Percentiles rank a stretch among this genome's conserved stretches.
Conservation (phyloP, 2,888 invertebrate genomes). For the Brenthis ino region DNA sequence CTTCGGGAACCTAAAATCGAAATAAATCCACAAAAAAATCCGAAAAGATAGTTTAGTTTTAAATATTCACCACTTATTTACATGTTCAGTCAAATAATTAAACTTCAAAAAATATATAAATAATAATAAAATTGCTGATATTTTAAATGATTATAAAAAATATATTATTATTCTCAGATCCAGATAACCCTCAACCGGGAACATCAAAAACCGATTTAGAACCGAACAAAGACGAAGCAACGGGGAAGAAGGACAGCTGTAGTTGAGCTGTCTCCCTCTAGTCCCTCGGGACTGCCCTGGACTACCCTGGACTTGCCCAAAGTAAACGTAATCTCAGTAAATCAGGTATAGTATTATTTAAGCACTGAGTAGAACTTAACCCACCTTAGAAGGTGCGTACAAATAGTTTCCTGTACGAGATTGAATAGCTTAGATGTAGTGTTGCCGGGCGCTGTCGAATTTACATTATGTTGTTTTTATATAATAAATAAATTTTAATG, state of each 20-base stretch:
- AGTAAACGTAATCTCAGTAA: conserved; percentile 74
- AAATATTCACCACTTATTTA: too few relatives aligned
- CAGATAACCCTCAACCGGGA: conserved; percentile 59
- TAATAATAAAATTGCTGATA: too few relatives aligned
- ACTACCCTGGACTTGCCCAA: conserved; percentile 66
- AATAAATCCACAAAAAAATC: too few relatives aligned
- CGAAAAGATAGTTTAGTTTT: too few relatives aligned
- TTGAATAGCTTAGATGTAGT: conserved; percentile 26
- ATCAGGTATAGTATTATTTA: conserved; percentile 68
- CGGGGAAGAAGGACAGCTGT: conserved; percentile 59
- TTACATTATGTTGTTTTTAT: conserved; percentile 21
- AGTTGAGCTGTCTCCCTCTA: conserved; percentile 68
- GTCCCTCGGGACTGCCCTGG: conserved; percentile 51
- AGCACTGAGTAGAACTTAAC: conserved; percentile 59
- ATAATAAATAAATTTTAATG: neutral
- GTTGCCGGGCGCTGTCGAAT: conserved; percentile 37
- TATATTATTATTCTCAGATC: conserved; percentile 53
- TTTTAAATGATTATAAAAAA: neutral
- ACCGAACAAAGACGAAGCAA: conserved; percentile 52
- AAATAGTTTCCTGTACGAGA: conserved; percentile 33
- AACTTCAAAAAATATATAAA: too few relatives aligned
- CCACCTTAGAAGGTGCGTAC: conserved; percentile 51
- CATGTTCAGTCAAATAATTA: too few relatives aligned
- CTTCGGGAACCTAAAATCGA: too few relatives aligned
- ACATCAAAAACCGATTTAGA: conserved; percentile 60